Evolutionary conservation across 2,797 vertebrate genomes (phyloP), one percentile per base, ranked within the genome.

Genomic region (Liasis olivaceus): DNA sequence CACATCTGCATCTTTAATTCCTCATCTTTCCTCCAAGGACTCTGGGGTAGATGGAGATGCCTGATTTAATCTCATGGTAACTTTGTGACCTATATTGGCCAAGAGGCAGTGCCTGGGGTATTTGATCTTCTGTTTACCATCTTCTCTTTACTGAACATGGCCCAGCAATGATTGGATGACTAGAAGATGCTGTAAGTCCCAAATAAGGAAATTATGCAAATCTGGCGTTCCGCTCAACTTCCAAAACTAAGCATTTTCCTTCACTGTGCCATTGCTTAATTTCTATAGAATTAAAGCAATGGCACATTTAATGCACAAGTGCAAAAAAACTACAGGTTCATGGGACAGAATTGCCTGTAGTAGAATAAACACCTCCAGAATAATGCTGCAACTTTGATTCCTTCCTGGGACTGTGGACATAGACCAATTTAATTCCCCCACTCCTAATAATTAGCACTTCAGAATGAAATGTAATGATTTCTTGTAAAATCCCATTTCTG

Each of bases 391-490:
- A 9, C 9, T 81, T 81, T 81, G 36, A 81, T 20, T 81, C 26
- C 28, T 24, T 20, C 60, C n/a, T 84, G 56, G 28, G 47, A 91
- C 20, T 54, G 42, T 28, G 17, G 81, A 63, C 77, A 85, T 14
- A 17, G 6, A 15, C 24, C 42, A 24, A 26, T 63, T 66, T 14
- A 56, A 51, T 93, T 96, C 94, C 89, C 92, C 90, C 60, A 13
- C 26, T 47, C 28, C 31, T 26, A n/a, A 91, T 89, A 95, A 95
- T 63, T 62, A 60, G 62, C 8, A 56, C 95, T 94, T 93, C 94
- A 96, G 62, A 93, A 94, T 93, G 81, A 93, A 95, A 90, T 94
- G 94, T 94, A 92, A 93, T 95, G 93, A 94, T 93, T 92, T 91
- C 93, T 95, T 96, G 94, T 91, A 95, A 92, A 95, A 93, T 84